Conservation (phyloP, 2,888 invertebrate species). For the Coelopa pilipes region DNA sequence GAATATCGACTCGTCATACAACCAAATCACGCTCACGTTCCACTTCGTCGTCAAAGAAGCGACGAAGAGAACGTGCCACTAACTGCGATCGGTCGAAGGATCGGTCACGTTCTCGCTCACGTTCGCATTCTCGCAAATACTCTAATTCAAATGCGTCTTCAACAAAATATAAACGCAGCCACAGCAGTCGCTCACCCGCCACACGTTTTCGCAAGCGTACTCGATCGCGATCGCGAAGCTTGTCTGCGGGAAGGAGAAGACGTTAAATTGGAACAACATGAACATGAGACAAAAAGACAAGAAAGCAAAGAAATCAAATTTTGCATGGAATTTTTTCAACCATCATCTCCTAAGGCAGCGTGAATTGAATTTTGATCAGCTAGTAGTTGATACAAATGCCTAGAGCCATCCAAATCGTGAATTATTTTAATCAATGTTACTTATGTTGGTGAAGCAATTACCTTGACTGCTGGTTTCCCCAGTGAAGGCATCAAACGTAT, state of each 20-base stretch:
- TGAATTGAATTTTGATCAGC: too few species aligned
- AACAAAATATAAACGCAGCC: slow-evolving; percentile 44
- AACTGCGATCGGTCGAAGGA: slow-evolving; percentile 35
- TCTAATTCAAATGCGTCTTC: slow-evolving; percentile 44
- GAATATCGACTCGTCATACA: slow-evolving; percentile 46
- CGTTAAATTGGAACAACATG: slow-evolving; percentile 33
- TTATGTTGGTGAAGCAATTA: neutral
- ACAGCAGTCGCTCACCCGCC: slow-evolving; percentile 50
- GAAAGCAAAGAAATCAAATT: neutral
- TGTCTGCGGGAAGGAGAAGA: slow-evolving; percentile 40
- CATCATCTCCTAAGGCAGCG: too few species aligned
- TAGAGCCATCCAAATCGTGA: neutral
- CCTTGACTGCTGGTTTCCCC: too few species aligned
- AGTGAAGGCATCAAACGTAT: too few species aligned
- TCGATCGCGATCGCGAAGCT: slow-evolving; percentile 42
- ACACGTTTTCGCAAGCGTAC: slow-evolving; percentile 42
- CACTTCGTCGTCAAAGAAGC: slow-evolving; percentile 50
- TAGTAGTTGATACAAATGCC: too few species aligned
- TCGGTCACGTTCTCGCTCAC: slow-evolving; percentile 49
- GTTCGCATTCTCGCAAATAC: slow-evolving; percentile 43
- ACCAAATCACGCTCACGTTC: slow-evolving; percentile 50
- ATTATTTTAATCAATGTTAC: neutral
- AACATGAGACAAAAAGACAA: neutral
- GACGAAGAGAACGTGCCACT: slow-evolving; percentile 41
- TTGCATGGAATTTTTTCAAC: neutral